Base-by-base conservation (phyloP, 2,888 invertebrate genomes). In the Clitarchus hookeri region DNA sequence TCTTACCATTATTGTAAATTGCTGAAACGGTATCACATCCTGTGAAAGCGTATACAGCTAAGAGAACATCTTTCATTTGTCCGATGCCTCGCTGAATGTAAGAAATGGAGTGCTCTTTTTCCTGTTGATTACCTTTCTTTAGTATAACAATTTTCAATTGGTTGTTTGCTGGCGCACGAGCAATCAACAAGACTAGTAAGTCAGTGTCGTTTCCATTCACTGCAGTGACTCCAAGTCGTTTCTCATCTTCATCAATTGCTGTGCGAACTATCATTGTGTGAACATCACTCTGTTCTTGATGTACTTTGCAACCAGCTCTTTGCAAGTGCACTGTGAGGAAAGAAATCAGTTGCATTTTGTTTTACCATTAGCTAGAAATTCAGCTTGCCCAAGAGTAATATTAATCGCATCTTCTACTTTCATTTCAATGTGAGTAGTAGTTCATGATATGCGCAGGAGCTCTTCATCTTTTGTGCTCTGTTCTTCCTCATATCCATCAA, bases 401-500 rank as follows among this genome's bases (percentile, higher is more conserved):
- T 65, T 9, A 19, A n/a, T n/a, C n/a, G n/a, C n/a, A n/a, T n/a
- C n/a, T n/a, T n/a, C n/a, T n/a, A n/a, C n/a, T n/a, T n/a, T n/a
- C n/a, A n/a, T n/a, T n/a, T n/a, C n/a, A n/a, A n/a, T n/a, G n/a
- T n/a, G n/a, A n/a, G n/a, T n/a, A 65, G 65, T 65, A 19, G 65
- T 16, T 6, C 23, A 16, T 65, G 65, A 65, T 65, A 8, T 65
- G 65, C 23, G 65, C 19, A 65, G 16, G 65, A 12, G 65, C 16
- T 65, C 65, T 19, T 65, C 65, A 48, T 65, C 16, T 16, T 16
- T 8, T 82, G 82, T n/a, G n/a, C n/a, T n/a, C n/a, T 26, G 6
- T 82, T 26, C 82, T 82, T 82, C 6, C 82, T 44, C 82, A 25
- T 82, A 44, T 82, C 82, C 82, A 82, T 82, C 12, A 82, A 11